phyloP scores from a whole-genome alignment of 2,113 vertebrate species.

The Piaya cayana region DNA sequence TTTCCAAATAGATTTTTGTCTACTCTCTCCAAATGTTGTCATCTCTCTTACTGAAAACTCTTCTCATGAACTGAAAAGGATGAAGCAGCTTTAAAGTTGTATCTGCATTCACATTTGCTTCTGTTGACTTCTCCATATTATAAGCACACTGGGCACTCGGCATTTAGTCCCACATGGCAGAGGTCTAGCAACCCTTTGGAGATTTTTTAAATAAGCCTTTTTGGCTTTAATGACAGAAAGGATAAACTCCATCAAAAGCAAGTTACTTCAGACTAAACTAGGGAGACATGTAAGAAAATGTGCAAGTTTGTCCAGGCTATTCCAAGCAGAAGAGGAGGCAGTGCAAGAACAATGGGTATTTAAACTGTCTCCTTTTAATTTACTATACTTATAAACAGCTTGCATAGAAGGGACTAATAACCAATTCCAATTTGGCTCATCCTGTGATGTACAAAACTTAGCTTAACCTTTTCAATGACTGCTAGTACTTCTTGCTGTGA shows the following conservation, averaged over 20 bases:
- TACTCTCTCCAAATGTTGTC: not conserved
- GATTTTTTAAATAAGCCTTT: not conserved
- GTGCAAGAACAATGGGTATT: not conserved
- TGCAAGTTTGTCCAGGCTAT: not conserved
- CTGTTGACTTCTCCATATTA: not conserved
- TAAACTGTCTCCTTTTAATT: not conserved
- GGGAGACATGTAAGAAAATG: not conserved
- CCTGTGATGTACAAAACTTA: not conserved
- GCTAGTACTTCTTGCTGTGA: not conserved
- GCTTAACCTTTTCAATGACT: not conserved
- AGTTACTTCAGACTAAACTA: not conserved
- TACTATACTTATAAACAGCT: not conserved
- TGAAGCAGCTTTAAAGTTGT: not conserved
- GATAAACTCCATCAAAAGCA: not conserved
- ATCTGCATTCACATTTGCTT: not conserved
- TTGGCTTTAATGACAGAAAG: not conserved
- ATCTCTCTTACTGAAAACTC: not conserved
- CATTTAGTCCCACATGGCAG: not conserved
- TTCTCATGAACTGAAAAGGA: not conserved
- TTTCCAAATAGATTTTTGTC: not conserved
- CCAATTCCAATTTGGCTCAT: not conserved
- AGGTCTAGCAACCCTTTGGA: not conserved
- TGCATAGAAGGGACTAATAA: not conserved
- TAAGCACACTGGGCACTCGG: accelerated
- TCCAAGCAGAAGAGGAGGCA: not conserved